Conservation (phyloP, 53 echinoderm and acorn worm genomes). For the Crossaster papposus region DNA sequence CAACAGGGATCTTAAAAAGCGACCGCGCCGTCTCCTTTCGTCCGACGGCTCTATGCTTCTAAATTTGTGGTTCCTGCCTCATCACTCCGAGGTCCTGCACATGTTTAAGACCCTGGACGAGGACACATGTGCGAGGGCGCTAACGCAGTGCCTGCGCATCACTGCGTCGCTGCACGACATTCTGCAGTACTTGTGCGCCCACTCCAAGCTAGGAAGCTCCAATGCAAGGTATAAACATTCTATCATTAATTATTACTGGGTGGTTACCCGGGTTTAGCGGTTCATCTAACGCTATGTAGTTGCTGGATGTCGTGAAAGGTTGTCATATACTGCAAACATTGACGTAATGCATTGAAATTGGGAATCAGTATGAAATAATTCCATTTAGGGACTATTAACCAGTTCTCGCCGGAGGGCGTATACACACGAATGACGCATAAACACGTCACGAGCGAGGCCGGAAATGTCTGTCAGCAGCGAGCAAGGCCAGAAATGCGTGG, state of each 20-base stretch:
- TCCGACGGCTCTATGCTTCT: constrained; percentile 78
- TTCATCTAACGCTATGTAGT: no score
- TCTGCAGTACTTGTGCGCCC: constrained; percentile 91
- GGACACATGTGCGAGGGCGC: constrained; percentile 80
- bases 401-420: no score
- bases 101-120: constrained; percentile 95
- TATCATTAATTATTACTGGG: neutral
- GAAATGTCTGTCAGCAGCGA: no score
- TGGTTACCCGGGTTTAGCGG: no score
- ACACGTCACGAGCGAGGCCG: no score
- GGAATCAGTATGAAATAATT: no score
- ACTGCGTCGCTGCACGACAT: constrained; percentile 91
- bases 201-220: constrained; percentile 95
- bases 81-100: constrained; percentile 85
- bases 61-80: constrained; percentile 96
- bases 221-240: constrained; percentile 75
- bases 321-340: no score
- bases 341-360: no score
- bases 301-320: no score
- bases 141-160: constrained; percentile 70
- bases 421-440: no score
- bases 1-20: constrained; percentile 86
- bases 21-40: constrained; percentile 86
- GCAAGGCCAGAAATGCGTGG: no score
- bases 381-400: no score